Evolutionary conservation across 1,140 invertebrate genomes (phyloP).

Genomic region (Drosophila tristis): DNA sequence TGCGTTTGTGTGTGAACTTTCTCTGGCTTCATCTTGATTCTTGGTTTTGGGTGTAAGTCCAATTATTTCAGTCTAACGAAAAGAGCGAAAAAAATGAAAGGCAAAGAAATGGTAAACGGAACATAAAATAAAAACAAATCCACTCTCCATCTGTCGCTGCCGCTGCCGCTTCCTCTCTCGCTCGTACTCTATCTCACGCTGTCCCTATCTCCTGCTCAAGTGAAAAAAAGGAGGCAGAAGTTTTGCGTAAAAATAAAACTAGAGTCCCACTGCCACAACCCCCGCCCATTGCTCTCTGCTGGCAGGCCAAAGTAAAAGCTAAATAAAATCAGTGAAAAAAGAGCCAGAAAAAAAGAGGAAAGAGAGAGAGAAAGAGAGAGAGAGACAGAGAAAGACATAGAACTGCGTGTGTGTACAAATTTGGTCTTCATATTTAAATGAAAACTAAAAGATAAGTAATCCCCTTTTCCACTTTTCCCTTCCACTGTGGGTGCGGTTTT

Average conservation of each 20-base stretch:
- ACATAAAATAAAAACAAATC: conserved; percentile 40
- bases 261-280: not conserved
- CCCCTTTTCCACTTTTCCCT: conserved; percentile 35
- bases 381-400: conserved; percentile 6
- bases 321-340: conserved; percentile 41
- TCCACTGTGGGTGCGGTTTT: conserved; percentile 71
- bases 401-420: conserved; percentile 49
- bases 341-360: conserved; percentile 41
- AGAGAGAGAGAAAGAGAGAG: conserved; percentile 33
- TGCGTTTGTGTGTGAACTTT: not conserved
- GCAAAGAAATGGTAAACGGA: not conserved
- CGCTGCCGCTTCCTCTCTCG: not conserved
- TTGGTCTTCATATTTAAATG: conserved; percentile 76
- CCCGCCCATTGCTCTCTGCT: not conserved
- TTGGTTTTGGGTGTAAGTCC: conserved; percentile 47
- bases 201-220: too few species aligned
- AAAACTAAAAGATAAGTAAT: conserved; percentile 80
- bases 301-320: conserved; percentile 13
- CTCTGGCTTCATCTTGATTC: conserved; percentile 23
- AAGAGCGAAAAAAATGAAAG: conserved; percentile 26
- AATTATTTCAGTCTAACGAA: conserved; percentile 54
- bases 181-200: conserved; percentile 8
- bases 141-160: conserved; percentile 19
- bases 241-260: conserved; percentile 17
- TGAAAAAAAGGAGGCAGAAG: conserved; percentile 6